Base-by-base conservation (phyloP, 2,113 vertebrate species). In the Suricata suricatta region DNA sequence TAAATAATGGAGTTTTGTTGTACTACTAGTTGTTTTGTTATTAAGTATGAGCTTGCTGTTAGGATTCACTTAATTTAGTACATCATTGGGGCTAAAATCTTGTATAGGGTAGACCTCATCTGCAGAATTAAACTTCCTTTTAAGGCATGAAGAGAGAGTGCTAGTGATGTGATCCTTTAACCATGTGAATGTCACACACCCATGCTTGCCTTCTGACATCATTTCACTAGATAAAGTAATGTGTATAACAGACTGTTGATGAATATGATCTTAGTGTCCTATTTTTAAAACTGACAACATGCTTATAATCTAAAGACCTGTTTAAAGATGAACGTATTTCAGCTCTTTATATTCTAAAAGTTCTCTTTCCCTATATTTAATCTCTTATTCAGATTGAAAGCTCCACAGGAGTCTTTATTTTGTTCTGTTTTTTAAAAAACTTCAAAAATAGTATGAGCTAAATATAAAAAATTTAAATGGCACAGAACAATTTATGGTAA, bases 151-250 rank as follows among this genome's bases (percentile, higher is more conserved):
- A 97, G 97, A 96, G 92, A 96, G 90, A 88, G 84, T 95, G 95
- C 80, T 88, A 82, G 97, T 98, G 98, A 98, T 98, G 97, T 98
- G 99, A 99, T 98, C 95, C 97, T 98, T 85, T 92, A 96, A 76
- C 93, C 96, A 95, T 95, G 83, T 98, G 98, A 98, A 94, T 98
- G 98, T 99, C 98, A 98, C 98, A 98, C 97, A 98, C 79, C 96
- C 97, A 97, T 99, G 96, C 97, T 95, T 98, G 93, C 69, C 85
- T 96, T 98, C 98, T 99, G 98, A 99, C 98, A 98, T 99, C 98
- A 99, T 98, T 96, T 87, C 96, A 98, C 95, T 95, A 97, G 97
- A 98, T 98, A 98, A 98, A 98, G 98, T 98, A 84, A 74, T 95
- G 69, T 97, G 91, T 97, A 72, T 81, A 97, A 83, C 82, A 95